Conservation (phyloP, 2,113 vertebrate species). For the Pao palembangensis region DNA sequence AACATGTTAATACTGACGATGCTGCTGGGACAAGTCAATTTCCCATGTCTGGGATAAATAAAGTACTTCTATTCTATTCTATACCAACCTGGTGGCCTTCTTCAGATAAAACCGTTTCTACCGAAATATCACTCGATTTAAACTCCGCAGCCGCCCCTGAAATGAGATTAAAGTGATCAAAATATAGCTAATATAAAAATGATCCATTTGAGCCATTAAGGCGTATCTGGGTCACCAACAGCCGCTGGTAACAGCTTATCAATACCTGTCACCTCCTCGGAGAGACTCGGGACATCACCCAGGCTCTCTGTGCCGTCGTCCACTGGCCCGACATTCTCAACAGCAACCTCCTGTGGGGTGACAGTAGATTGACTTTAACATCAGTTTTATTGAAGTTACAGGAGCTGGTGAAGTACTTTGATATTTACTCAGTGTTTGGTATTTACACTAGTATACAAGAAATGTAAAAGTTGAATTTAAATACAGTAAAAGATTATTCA, state of each 20-base stretch:
- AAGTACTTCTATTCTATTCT: too few species aligned
- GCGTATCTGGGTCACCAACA: not conserved
- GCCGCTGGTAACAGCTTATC: not conserved
- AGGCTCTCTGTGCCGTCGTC: constrained; percentile 76
- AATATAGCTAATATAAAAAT: not conserved
- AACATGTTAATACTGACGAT: too few species aligned
- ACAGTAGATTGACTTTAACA: not conserved
- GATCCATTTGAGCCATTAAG: not conserved
- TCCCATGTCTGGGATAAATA: too few species aligned
- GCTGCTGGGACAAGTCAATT: too few species aligned
- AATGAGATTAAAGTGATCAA: constrained; percentile 26
- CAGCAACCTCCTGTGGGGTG: constrained; percentile 65
- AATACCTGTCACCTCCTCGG: constrained; percentile 73
- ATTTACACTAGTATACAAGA: not conserved
- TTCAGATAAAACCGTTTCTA: constrained; percentile 68
- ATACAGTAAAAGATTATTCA: not conserved
- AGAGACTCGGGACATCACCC: constrained; percentile 71
- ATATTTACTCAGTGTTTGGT: not conserved
- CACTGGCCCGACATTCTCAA: constrained; percentile 63
- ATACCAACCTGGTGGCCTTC: constrained; percentile 75
- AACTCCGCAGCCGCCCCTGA: constrained; percentile 61
- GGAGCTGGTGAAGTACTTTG: not conserved
- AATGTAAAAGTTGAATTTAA: not conserved
- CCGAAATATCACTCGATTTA: constrained; percentile 53
- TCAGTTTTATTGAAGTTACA: not conserved